These are phyloP conservation scores for Agapostemon virescens DNA, from an alignment of 2,888 invertebrate genomes.

Conservation along the genomic window DNA sequence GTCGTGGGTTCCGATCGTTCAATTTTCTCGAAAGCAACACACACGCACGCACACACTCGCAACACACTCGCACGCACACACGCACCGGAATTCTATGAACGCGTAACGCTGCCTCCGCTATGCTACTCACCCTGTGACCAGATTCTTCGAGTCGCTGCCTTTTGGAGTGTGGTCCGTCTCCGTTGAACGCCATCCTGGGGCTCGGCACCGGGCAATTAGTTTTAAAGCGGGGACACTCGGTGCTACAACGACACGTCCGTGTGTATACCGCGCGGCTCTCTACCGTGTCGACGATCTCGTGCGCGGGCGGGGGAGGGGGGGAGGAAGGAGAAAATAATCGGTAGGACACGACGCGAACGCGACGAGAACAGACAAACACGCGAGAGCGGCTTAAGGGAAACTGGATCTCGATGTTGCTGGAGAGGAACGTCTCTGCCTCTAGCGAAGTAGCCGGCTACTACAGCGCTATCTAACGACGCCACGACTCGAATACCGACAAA, in stretches of 20 bases:
- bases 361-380: conserved; percentile 74
- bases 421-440: conserved; percentile 62
- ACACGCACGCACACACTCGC: neutral
- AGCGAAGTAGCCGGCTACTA: conserved; percentile 58
- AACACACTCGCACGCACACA: neutral
- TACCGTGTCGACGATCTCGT: conserved; percentile 62
- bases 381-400: conserved; percentile 77
- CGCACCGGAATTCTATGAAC: neutral
- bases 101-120: conserved; percentile 13
- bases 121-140: conserved; percentile 77
- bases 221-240: conserved; percentile 53
- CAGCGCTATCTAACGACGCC: conserved; percentile 59
- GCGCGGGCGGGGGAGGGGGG: conserved; percentile 61
- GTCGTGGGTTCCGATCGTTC: neutral
- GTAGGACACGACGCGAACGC: conserved; percentile 71
- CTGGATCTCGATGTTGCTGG: conserved; percentile 69
- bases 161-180: conserved; percentile 81
- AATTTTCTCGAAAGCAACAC: neutral
- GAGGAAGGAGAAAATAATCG: conserved; percentile 73
- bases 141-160: conserved; percentile 80
- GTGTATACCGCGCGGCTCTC: conserved; percentile 53
- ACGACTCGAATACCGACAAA: conserved; percentile 6
- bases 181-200: conserved; percentile 81
- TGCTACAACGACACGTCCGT: conserved; percentile 59
- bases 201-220: conserved; percentile 56